Percentiles rank a stretch among this genome's conserved stretches.
These are phyloP conservation scores for Nephrotoma appendiculata DNA, from an alignment of 2,888 invertebrate species.

Conservation along the genomic window DNA sequence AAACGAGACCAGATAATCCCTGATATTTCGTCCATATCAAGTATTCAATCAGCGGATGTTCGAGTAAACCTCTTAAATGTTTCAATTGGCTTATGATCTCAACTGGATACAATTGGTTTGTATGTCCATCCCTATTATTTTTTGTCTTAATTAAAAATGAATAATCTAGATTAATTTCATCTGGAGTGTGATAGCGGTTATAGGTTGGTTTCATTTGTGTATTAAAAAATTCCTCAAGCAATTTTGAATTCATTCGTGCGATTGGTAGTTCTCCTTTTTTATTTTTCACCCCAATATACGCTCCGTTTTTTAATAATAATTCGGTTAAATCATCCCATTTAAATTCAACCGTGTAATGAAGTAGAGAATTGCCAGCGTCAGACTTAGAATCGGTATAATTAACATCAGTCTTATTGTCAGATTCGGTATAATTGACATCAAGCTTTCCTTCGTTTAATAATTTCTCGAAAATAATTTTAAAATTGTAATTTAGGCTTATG, in stretches of 20 bases:
- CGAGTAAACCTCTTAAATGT: slow-evolving; percentile 51
- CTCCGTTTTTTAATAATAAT: slow-evolving; percentile 49
- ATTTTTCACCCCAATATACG: slow-evolving; percentile 56
- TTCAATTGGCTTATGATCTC: slow-evolving; percentile 53
- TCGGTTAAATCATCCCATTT: slow-evolving; percentile 47
- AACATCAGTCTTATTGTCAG: slow-evolving; percentile 36
- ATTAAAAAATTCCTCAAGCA: slow-evolving; percentile 56
- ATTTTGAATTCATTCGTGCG: slow-evolving; percentile 51
- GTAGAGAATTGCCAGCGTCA: slow-evolving; percentile 47
- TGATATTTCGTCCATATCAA: slow-evolving; percentile 73
- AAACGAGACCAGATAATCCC: slow-evolving; percentile 7
- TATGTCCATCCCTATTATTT: slow-evolving; percentile 18
- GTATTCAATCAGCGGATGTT: slow-evolving; percentile 65
- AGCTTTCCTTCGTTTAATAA: slow-evolving; percentile 41
- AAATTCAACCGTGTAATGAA: slow-evolving; percentile 62
- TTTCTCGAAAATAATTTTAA: slow-evolving; percentile 30
- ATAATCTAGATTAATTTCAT: slow-evolving; percentile 59
- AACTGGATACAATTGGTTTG: slow-evolving; percentile 61
- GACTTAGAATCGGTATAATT: slow-evolving; percentile 37
- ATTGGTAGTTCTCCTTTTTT: slow-evolving; percentile 51
- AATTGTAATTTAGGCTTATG: neutral
- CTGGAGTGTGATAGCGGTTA: slow-evolving; percentile 36
- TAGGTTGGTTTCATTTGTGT: slow-evolving; percentile 53
- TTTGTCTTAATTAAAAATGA: slow-evolving; percentile 42
- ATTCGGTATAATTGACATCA: slow-evolving; percentile 26